phyloP scores from a whole-genome alignment of 2,888 invertebrate species.

The Ornithoptera alexandrae region DNA sequence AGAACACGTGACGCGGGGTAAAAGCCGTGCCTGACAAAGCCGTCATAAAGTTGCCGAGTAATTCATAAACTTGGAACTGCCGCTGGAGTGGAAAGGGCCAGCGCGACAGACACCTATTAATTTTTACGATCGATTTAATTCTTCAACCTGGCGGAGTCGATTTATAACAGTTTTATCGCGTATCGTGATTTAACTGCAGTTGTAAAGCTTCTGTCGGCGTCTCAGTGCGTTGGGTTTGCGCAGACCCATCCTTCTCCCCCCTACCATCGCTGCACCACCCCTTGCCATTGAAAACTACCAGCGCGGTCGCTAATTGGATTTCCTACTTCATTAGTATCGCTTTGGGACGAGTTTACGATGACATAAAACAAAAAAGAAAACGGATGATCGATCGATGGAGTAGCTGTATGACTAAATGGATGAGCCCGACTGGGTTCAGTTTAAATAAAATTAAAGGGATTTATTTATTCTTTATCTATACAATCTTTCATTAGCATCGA shows the following conservation, averaged over 20 bases:
- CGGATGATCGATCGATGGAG: constrained; percentile 18
- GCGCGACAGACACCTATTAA: constrained; percentile 69
- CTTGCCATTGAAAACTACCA: constrained; percentile 47
- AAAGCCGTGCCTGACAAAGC: constrained; percentile 64
- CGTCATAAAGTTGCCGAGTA: constrained; percentile 71
- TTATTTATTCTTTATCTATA: not conserved
- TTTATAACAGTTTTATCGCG: constrained; percentile 72
- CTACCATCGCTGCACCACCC: constrained; percentile 34
- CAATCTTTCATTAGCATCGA: not conserved
- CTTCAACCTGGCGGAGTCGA: constrained; percentile 75
- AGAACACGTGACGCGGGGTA: constrained; percentile 69
- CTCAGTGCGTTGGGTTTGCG: constrained; percentile 43
- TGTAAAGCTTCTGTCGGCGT: constrained; percentile 67
- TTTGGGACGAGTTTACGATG: constrained; percentile 42
- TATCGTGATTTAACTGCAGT: constrained; percentile 60
- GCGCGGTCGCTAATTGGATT: constrained; percentile 58
- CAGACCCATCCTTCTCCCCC: constrained; percentile 38
- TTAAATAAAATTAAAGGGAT: not conserved
- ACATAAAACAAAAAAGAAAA: constrained; percentile 20
- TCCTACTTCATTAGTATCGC: constrained; percentile 49
- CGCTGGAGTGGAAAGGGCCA: constrained; percentile 44
- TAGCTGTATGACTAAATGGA: constrained; percentile 20
- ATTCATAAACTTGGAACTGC: constrained; percentile 69
- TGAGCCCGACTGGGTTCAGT: constrained; percentile 13
- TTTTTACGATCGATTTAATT: constrained; percentile 77